Conservation (phyloP, 1,140 invertebrate species). For the Drosophila arawakana region DNA sequence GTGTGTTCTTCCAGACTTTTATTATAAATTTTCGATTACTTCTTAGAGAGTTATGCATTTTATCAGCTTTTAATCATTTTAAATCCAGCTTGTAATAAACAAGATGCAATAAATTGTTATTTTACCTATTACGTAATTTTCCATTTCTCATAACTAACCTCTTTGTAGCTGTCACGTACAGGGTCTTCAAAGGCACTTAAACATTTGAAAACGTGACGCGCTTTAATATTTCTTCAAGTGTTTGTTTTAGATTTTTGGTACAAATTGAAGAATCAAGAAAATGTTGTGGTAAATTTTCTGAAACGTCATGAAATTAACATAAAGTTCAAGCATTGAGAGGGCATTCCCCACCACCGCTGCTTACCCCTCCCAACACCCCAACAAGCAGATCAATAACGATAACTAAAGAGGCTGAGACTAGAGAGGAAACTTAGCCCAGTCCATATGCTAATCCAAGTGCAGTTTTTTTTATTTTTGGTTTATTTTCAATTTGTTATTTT, state of each 20-base stretch:
- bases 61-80: slow-evolving; percentile 24
- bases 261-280: slow-evolving; percentile 43
- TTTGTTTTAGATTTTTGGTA: slow-evolving; percentile 73
- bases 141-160: too few species aligned
- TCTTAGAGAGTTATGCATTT: too few species aligned
- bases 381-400: slow-evolving; percentile 3
- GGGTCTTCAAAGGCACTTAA: slow-evolving; percentile 46
- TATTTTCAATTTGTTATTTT: slow-evolving; percentile 66
- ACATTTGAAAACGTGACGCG: slow-evolving; percentile 68
- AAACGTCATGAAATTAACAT: slow-evolving; percentile 59
- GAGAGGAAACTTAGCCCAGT: neutral
- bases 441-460: slow-evolving; percentile 20
- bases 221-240: slow-evolving; percentile 60
- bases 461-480: slow-evolving; percentile 13
- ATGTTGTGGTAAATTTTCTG: slow-evolving; percentile 50
- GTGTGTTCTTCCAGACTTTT: too few species aligned
- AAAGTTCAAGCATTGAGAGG: slow-evolving; percentile 23
- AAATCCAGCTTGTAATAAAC: too few species aligned
- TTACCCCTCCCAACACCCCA: too few species aligned
- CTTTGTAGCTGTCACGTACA: too few species aligned
- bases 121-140: too few species aligned
- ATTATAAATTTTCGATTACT: too few species aligned
- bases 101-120: too few species aligned
- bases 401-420: slow-evolving; percentile 2
- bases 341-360: neutral